Percentiles rank a stretch among this genome's conserved stretches.
Conservation (phyloP, 2,888 invertebrate species). For the Himalopsyche anomala region DNA sequence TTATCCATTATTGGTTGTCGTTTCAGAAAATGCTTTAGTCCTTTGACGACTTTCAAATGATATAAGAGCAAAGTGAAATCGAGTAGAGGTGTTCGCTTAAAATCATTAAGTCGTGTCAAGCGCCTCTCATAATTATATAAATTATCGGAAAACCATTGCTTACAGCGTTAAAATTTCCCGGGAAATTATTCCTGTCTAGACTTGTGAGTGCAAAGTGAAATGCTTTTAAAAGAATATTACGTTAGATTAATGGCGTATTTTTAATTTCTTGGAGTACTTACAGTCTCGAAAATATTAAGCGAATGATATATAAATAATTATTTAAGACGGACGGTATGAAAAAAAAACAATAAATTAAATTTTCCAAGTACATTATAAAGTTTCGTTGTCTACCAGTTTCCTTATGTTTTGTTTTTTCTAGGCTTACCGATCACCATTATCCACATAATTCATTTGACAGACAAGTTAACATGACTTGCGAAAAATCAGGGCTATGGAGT, state of each 20-base stretch:
- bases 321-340: no score
- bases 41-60: neutral
- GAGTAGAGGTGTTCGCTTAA: conserved; percentile 4
- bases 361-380: no score
- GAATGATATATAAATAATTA: no score
- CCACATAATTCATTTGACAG: no score
- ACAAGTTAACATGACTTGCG: no score
- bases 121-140: neutral
- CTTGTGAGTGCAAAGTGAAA: neutral
- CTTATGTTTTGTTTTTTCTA: no score
- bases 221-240: neutral
- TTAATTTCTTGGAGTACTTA: no score
- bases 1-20: neutral
- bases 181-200: neutral
- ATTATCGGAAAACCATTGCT: conserved; percentile 4
- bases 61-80: neutral
- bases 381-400: no score
- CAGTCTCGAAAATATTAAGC: no score
- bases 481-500: no score
- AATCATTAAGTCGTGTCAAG: neutral
- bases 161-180: conserved; percentile 1
- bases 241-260: neutral
- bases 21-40: neutral
- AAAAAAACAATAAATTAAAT: no score
- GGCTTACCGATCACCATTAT: no score